phyloP scores from a whole-genome alignment of 2,888 invertebrate species.

The Lumbricus terrestris region DNA sequence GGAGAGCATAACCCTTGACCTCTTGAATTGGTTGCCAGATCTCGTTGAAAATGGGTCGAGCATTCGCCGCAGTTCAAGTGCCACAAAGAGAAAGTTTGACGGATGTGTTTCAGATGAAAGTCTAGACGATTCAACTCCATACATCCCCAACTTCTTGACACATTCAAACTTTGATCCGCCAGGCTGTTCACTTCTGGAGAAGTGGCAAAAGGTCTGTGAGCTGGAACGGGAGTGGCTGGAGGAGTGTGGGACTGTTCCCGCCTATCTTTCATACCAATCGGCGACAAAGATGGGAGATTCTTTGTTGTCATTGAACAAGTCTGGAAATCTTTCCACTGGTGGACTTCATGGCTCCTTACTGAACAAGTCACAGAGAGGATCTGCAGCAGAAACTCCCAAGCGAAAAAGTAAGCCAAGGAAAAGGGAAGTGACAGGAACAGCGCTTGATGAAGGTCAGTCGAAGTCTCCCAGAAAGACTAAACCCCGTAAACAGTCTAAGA shows the following conservation, averaged over 20 bases:
- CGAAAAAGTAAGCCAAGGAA: not conserved
- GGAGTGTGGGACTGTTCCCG: not conserved
- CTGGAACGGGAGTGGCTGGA: constrained; percentile 9
- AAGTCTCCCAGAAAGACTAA: not conserved
- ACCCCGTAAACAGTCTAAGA: not conserved
- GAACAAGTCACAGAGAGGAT: not conserved
- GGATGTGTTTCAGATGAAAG: not conserved
- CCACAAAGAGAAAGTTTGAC: not conserved
- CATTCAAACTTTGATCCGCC: not conserved
- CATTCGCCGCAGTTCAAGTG: not conserved
- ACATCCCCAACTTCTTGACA: constrained; percentile 9
- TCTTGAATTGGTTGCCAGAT: not conserved
- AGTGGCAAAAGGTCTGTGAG: constrained; percentile 4
- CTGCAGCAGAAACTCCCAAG: not conserved
- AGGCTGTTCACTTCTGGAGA: not conserved
- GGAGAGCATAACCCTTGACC: constrained; percentile 5
- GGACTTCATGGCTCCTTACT: not conserved
- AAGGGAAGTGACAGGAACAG: not conserved
- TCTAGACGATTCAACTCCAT: constrained; percentile 4
- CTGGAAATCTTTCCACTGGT: not conserved
- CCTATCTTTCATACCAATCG: not conserved
- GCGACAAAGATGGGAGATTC: not conserved
- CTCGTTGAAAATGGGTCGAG: not conserved
- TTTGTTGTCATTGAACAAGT: not conserved
- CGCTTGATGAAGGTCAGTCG: not conserved